Evolutionary conservation across 2,888 invertebrate species (phyloP), one percentile per base, ranked within the genome.

Genomic region (Lasius fuliginosus): DNA sequence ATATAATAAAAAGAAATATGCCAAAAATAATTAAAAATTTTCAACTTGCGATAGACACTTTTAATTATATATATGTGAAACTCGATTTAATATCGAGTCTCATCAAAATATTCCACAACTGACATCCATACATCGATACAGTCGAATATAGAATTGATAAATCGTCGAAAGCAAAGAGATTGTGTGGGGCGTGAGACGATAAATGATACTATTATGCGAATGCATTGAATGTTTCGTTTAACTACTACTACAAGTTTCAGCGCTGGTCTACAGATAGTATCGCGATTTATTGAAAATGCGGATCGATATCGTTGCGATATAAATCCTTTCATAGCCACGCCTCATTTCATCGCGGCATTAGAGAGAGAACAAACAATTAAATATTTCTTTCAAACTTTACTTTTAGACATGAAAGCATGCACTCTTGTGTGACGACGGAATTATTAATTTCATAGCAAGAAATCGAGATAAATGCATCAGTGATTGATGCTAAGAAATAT

Each of bases 221-320:
- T 69, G 42, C 69, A 58, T 68, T 42, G 30, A 68, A 68, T 33
- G 42, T 69, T 58, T 79, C 42, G 56, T 42, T 69, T 79, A 69
- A 69, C 42, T 79, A 33, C 42, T 79, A 33, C 53, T 53, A 65
- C 40, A 58, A 40, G 40, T 79, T 79, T 42, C n/a, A 69, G 3
- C 27, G n/a, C 23, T 23, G 40, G 9, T 30, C 27, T 30, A 27
- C 53, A 23, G 30, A 68, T 58, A 69, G 42, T 69, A 79, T 58
- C 77, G 58, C 77, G 42, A 58, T 79, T 79, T 79, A 68, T 69
- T 77, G 56, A 79, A 79, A 79, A 65, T 53, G 12, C 23, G 23
- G 49, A 68, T 69, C 12, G 68, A 68, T 77, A 68, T 79, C 58
- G 23, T 12, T 9, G 9, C 18, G 27, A 4, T 65, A 56, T 69